Base-by-base conservation (phyloP, 2,797 vertebrate genomes). In the Manis javanica region DNA sequence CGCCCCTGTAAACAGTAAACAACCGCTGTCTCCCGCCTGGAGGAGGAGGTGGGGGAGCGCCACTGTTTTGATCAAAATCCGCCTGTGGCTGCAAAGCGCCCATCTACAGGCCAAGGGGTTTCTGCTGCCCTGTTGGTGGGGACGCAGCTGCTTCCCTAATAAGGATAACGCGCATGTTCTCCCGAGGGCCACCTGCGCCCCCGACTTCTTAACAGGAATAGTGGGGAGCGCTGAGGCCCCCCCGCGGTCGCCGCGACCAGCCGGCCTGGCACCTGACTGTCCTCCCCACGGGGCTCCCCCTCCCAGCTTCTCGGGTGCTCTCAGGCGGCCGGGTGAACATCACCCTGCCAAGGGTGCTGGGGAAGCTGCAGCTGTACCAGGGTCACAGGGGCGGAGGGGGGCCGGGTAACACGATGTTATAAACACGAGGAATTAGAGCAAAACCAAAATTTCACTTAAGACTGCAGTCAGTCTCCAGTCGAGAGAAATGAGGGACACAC, bases 1-100 rank as follows among this genome's bases (percentile, higher is more conserved):
- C 95, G 92, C 92, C 89, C 94, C 71, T 61, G 94, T 16, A 95
- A 97, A 97, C 95, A 97, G 94, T 16, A 95, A 97, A 97, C 95
- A 97, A 21, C 2, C 55, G 61, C 69, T 3, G 19, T 15, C 92
- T 97, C 51, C 66, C 87, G 91, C 96, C 63, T 24, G 2, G 15
- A 11, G 14, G 61, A 61, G 61, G 10, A 66, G 90, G 71, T 29
- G 42, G 88, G 74, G 87, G 15, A 11, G 71, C 13, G 63, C 24
- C 12, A 12, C 21, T 21, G 23, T 71, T 91, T 18, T 14, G 81
- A 86, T 88, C 63, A 68, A 37, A 59, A 86, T 59, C 68, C 75
- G 74, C 37, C 29, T 39, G 66, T 39, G 69, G 88, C 72, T 78
- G 64, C 83, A n/a, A 79, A 72, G 64, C 4, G 68, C 61, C 55